A percentile compares a stretch with the other conserved stretches of the same genome.
These are phyloP conservation scores for Cerceris rybyensis DNA, from an alignment of 2,888 invertebrate species.

Conservation along the genomic window DNA sequence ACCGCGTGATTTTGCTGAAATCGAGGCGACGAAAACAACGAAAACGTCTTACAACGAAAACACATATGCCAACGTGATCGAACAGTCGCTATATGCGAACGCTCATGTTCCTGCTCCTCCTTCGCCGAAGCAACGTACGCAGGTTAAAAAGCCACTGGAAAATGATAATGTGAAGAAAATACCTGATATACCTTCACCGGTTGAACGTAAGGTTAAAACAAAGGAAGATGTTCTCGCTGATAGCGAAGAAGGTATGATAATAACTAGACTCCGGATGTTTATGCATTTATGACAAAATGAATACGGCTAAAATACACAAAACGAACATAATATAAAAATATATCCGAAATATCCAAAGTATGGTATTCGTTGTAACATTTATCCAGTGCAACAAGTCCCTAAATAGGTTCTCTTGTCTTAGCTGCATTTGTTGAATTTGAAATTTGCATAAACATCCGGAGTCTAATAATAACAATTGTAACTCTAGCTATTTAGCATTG, in stretches of 20 bases:
- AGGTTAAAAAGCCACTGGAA: conserved; percentile 17
- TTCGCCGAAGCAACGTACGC: conserved; percentile 42
- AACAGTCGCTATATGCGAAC: conserved; percentile 75
- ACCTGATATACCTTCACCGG: not conserved
- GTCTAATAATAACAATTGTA: too few relatives aligned
- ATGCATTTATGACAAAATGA: too few relatives aligned
- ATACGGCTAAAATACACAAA: too few relatives aligned
- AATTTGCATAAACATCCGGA: too few relatives aligned
- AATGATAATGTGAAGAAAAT: not conserved
- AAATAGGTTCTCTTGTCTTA: too few relatives aligned
- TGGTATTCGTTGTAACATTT: too few relatives aligned
- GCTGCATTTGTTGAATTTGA: too few relatives aligned
- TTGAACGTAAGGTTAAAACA: conserved; percentile 11
- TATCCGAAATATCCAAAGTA: too few relatives aligned
- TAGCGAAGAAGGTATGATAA: conserved; percentile 51
- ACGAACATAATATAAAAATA: too few relatives aligned
- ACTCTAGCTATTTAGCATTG: too few relatives aligned
- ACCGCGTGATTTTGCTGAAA: conserved; percentile 84
- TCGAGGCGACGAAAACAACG: conserved; percentile 75
- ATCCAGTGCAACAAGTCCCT: too few relatives aligned
- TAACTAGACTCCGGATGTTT: too few relatives aligned
- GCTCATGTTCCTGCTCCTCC: conserved; percentile 57
- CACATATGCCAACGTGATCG: conserved; percentile 83
- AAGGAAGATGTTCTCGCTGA: conserved; percentile 35
- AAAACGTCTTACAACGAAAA: conserved; percentile 66